Percentiles rank a stretch among this genome's conserved stretches.
Conservation (phyloP, 2,888 invertebrate species). For the Ormyrus labotus region DNA sequence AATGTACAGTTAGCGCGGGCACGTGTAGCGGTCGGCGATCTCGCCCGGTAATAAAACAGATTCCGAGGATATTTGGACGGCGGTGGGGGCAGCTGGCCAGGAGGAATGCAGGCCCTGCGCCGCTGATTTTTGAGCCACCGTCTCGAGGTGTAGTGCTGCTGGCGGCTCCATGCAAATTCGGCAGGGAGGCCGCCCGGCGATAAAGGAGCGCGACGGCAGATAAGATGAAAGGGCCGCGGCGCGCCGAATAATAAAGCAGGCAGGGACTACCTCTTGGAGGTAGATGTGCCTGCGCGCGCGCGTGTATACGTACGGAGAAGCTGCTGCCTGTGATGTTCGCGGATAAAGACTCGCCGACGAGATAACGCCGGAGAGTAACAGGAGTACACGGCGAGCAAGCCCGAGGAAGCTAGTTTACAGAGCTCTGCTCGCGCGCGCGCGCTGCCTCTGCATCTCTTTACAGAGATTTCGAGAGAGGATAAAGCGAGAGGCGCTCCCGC, state of each 20-base stretch:
- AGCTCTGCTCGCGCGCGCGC: neutral
- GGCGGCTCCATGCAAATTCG: slow-evolving; percentile 40
- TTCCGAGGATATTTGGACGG: slow-evolving; percentile 15
- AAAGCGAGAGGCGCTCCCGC: neutral
- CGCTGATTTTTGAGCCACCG: no score
- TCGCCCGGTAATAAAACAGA: slow-evolving; percentile 24
- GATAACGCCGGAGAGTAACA: slow-evolving; percentile 35
- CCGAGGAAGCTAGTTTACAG: slow-evolving; percentile 28
- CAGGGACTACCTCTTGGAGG: neutral
- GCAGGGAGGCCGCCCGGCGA: neutral
- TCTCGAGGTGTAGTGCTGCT: neutral
- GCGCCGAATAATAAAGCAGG: slow-evolving; percentile 45
- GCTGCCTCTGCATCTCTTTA: slow-evolving; percentile 33
- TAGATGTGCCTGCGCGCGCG: neutral
- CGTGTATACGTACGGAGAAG: neutral
- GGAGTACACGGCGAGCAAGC: slow-evolving; percentile 15
- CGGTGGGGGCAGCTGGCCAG: neutral
- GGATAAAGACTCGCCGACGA: slow-evolving; percentile 37
- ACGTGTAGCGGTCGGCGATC: neutral
- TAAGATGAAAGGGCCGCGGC: slow-evolving; percentile 46
- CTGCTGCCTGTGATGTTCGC: slow-evolving; percentile 5
- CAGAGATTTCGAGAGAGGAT: slow-evolving; percentile 22
- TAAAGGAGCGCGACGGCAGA: slow-evolving; percentile 32
- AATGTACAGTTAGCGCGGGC: no score
- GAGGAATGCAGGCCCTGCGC: neutral